Conservation (phyloP, 2,113 vertebrate species). For the Psilopogon haemacephalus region DNA sequence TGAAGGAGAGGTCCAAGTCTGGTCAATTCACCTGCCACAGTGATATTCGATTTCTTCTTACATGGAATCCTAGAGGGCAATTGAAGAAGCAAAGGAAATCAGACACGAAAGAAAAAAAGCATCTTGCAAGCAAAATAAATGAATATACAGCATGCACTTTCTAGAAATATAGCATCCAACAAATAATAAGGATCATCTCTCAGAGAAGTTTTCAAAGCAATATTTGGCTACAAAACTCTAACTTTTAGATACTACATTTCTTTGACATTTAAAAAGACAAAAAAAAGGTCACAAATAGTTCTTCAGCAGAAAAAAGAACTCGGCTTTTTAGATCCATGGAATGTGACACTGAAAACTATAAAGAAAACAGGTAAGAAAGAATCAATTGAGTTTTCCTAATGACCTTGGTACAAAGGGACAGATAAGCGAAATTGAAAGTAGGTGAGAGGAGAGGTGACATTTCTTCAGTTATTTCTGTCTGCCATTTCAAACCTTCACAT, state of each 20-base stretch:
- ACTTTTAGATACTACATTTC: not conserved
- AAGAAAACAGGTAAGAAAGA: not conserved
- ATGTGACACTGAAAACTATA: not conserved
- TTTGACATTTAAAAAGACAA: not conserved
- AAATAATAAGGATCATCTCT: not conserved
- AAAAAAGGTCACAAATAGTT: not conserved
- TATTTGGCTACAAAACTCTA: not conserved
- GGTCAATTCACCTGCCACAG: slow-evolving; percentile 74
- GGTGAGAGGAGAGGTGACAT: not conserved
- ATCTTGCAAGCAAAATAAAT: not conserved
- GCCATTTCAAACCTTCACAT: not conserved
- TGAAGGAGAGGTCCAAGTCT: slow-evolving; percentile 75
- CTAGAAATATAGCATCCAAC: not conserved
- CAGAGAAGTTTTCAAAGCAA: not conserved
- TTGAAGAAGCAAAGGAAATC: not conserved
- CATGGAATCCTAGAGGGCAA: slow-evolving; percentile 21
- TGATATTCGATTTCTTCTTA: slow-evolving; percentile 34
- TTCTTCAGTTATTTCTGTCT: not conserved
- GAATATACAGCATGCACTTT: not conserved
- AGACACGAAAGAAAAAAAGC: not conserved
- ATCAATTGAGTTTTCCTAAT: not conserved
- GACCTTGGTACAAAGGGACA: not conserved
- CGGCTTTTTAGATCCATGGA: not conserved
- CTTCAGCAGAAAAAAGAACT: not conserved
- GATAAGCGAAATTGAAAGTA: slow-evolving; percentile 2